These are phyloP conservation scores for Chaitophorus viminalis DNA, from an alignment of 2,888 invertebrate genomes.

Conservation along the genomic window DNA sequence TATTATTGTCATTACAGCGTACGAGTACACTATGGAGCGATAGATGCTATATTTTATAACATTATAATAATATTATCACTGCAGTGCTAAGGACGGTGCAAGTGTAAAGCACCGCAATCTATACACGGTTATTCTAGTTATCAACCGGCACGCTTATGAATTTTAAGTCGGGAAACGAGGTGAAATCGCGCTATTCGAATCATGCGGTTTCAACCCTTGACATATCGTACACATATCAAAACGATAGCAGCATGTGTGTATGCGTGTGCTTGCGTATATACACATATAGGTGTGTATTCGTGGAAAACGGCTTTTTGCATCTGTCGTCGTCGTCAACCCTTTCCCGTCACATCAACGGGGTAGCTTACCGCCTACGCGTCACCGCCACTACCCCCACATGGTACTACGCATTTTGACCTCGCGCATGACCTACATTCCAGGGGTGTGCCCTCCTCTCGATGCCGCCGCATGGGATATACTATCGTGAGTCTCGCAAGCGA, in stretches of 20 bases:
- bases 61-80: not conserved
- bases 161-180: not conserved
- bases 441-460: constrained; percentile 34
- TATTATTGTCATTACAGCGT: not conserved
- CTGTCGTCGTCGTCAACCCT: not conserved
- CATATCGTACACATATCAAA: not conserved
- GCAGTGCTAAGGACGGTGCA: not conserved
- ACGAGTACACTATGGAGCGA: too few relatives aligned
- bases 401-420: not conserved
- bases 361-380: not conserved
- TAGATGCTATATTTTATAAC: too few relatives aligned
- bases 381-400: not conserved
- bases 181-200: not conserved
- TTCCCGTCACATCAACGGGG: not conserved
- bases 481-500: too few relatives aligned
- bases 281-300: not conserved
- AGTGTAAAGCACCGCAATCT: not conserved
- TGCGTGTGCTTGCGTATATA: not conserved
- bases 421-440: constrained; percentile 55
- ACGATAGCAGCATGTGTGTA: not conserved
- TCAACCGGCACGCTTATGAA: not conserved
- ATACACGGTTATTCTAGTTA: not conserved
- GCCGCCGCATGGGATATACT: not conserved
- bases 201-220: too few relatives aligned
- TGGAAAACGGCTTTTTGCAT: not conserved